Percentiles rank a stretch among this genome's conserved stretches.
Conservation (phyloP, 1,140 invertebrate genomes). For the Ridgeia piscesae region DNA sequence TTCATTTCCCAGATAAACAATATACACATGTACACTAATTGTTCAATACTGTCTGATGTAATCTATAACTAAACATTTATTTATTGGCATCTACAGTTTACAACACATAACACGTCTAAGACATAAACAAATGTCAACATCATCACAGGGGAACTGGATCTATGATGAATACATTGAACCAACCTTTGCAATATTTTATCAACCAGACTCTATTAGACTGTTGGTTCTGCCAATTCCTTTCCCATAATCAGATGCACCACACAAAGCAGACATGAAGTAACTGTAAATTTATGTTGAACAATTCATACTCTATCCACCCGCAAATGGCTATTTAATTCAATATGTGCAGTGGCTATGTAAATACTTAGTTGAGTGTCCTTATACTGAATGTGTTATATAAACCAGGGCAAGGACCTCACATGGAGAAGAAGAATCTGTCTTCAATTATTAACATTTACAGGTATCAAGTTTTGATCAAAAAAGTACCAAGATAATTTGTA, state of each 20-base stretch:
- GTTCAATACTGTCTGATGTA: no score
- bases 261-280: neutral
- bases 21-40: no score
- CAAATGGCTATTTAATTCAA: neutral
- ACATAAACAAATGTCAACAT: neutral
- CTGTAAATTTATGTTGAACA: neutral
- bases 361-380: neutral
- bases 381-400: neutral
- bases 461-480: no score
- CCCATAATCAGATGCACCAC: neutral
- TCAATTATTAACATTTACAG: no score
- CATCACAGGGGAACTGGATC: neutral
- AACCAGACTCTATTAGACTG: neutral
- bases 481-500: no score
- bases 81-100: neutral
- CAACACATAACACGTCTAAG: neutral
- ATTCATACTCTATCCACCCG: neutral
- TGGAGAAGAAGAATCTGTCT: neutral
- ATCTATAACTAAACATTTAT: no score
- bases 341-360: neutral
- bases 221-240: neutral
- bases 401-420: neutral
- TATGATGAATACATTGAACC: neutral
- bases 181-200: neutral
- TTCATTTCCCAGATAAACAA: no score